phyloP scores from a whole-genome alignment of 1,140 invertebrate species.

The Drosophila trapezifrons region DNA sequence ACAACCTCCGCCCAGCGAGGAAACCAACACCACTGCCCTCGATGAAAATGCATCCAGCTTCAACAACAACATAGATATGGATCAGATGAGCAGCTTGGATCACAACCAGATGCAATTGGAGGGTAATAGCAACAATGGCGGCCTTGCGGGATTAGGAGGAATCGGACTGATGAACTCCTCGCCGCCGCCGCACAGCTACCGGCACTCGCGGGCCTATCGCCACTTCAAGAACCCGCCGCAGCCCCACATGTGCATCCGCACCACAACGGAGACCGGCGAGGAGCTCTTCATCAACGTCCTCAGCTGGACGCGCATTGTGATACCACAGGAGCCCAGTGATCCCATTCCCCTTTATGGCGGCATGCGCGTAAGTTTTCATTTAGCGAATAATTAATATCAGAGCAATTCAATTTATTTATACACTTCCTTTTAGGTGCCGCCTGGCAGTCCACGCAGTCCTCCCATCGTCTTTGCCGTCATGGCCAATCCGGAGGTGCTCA shows the following conservation, averaged over 20 bases:
- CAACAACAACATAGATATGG: slow-evolving; percentile 45
- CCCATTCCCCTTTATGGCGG: slow-evolving; percentile 89
- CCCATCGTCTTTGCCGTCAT: slow-evolving; percentile 89
- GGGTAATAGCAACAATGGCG: slow-evolving; percentile 52
- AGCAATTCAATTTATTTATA: no score
- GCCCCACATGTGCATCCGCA: slow-evolving; percentile 90
- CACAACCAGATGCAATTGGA: slow-evolving; percentile 42
- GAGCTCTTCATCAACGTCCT: slow-evolving; percentile 88
- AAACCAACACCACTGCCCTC: slow-evolving; percentile 58
- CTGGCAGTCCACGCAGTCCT: slow-evolving; percentile 86
- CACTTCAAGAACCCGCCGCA: slow-evolving; percentile 90
- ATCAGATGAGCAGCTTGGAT: slow-evolving; percentile 44
- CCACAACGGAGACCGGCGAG: slow-evolving; percentile 86
- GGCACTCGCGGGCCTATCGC: slow-evolving; percentile 86
- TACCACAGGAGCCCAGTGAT: slow-evolving; percentile 87
- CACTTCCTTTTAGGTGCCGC: slow-evolving; percentile 84
- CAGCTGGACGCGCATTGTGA: slow-evolving; percentile 89
- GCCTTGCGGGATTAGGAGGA: slow-evolving; percentile 54
- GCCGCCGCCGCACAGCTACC: slow-evolving; percentile 81
- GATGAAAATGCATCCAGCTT: slow-evolving; percentile 50
- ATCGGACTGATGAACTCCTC: slow-evolving; percentile 77
- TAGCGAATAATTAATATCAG: no score
- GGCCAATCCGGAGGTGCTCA: slow-evolving; percentile 89
- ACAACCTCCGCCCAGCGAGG: slow-evolving; percentile 28
- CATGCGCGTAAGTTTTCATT: slow-evolving; percentile 86